Conservation (phyloP, 2,113 vertebrate species). For the Cyrtonyx montezumae region DNA sequence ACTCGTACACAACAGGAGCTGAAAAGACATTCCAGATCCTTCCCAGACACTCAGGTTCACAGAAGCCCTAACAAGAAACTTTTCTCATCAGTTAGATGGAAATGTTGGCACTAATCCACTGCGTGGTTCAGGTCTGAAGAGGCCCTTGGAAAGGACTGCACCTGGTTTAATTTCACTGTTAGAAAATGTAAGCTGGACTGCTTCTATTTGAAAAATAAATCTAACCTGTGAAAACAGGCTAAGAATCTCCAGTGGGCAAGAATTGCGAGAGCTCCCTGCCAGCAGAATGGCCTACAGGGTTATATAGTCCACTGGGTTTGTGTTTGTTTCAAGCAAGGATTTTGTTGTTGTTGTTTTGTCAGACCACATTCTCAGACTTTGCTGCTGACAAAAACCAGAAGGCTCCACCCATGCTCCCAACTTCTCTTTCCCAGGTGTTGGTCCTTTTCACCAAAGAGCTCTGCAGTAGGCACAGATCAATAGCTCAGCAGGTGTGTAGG, state of each 20-base stretch:
- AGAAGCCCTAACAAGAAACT: not conserved
- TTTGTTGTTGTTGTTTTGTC: not conserved
- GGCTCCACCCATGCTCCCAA: not conserved
- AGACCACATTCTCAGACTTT: not conserved
- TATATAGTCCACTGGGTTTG: not conserved
- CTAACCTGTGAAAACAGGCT: not conserved
- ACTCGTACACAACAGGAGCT: not conserved
- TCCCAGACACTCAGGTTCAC: not conserved
- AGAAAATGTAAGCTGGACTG: not conserved
- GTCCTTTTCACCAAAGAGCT: not conserved
- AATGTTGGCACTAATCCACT: not conserved
- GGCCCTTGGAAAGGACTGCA: not conserved
- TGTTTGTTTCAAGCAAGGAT: not conserved
- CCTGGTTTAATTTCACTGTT: not conserved
- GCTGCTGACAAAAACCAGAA: not conserved
- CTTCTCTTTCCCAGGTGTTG: not conserved
- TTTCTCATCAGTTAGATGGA: not conserved
- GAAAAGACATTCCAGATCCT: not conserved
- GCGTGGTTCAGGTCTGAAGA: not conserved
- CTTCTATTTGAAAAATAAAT: not conserved
- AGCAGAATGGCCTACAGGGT: not conserved
- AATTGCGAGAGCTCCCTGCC: not conserved
- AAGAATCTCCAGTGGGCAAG: not conserved
- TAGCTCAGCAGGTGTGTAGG: constrained; percentile 7
- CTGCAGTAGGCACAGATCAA: not conserved